phyloP scores from a whole-genome alignment of 2,113 vertebrate genomes.

The Cervus canadensis region DNA sequence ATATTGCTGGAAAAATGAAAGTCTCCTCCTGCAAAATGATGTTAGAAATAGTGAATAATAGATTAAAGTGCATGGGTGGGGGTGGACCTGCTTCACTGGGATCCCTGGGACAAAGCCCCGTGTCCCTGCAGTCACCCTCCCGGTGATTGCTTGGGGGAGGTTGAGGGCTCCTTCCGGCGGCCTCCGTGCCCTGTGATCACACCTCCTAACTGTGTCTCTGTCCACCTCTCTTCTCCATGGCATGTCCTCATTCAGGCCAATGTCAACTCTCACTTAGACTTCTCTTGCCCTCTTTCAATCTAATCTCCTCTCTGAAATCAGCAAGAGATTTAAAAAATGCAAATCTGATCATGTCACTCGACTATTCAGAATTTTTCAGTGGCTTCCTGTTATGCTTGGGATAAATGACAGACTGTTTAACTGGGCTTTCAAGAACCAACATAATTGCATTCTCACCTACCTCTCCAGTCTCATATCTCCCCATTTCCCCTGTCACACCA shows the following conservation, averaged over 20 bases:
- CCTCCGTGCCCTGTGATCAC: background rate
- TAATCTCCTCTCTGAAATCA: background rate
- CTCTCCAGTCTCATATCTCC: background rate
- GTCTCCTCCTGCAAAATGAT: background rate
- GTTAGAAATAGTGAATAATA: background rate
- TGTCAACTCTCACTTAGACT: background rate
- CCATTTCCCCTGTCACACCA: background rate
- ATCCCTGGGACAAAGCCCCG: background rate
- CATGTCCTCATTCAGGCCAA: background rate
- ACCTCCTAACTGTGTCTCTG: background rate
- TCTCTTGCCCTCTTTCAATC: background rate
- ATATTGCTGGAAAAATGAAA: background rate
- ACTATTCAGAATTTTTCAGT: background rate
- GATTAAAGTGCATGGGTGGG: background rate
- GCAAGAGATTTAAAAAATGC: background rate
- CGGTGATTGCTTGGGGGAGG: too few species aligned
- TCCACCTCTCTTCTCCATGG: background rate
- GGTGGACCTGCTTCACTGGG: background rate
- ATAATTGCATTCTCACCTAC: background rate
- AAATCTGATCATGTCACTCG: background rate
- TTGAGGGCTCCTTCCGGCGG: rapidly evolving
- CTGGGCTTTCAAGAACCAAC: background rate
- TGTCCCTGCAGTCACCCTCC: too few species aligned
- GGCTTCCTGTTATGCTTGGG: background rate
- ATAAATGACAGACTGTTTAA: background rate